A percentile compares a stretch with the other conserved stretches of the same genome.
Conservation (phyloP, 2,888 invertebrate genomes). For the Thyatira batis region DNA sequence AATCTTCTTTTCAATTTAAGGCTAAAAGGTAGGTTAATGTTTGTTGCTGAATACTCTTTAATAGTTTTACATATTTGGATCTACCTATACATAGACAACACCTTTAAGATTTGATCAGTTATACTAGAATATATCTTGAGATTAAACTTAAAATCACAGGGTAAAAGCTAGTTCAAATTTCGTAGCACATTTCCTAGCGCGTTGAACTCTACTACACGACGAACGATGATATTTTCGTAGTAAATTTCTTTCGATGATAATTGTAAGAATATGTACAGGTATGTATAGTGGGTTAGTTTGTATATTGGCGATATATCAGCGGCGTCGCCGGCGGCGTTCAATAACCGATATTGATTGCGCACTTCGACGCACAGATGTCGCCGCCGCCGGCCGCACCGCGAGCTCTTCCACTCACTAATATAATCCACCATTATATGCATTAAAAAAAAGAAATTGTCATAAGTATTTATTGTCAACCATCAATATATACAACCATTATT, state of each 20-base stretch:
- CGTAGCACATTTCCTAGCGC: background rate
- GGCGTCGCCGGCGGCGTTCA: constrained; percentile 38
- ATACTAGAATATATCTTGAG: too few species aligned
- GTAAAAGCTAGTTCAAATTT: background rate
- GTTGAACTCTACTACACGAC: background rate
- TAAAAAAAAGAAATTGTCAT: too few species aligned
- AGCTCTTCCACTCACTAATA: constrained; percentile 15
- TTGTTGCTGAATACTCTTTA: too few species aligned
- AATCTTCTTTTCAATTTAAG: too few species aligned
- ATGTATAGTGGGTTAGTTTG: constrained; percentile 29
- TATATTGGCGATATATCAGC: constrained; percentile 45
- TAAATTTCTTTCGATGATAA: background rate
- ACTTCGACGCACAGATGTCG: constrained; percentile 38
- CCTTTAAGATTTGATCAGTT: too few species aligned
- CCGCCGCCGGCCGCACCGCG: constrained; percentile 30
- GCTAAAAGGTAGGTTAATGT: too few species aligned
- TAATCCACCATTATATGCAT: constrained; percentile 14
- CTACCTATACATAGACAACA: too few species aligned
- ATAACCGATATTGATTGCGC: constrained; percentile 46
- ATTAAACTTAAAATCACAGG: too few species aligned
- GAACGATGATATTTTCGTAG: background rate
- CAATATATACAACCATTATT: too few species aligned
- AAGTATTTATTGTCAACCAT: too few species aligned
- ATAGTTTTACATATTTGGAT: too few species aligned
- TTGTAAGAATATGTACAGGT: constrained; percentile 22